Base-by-base conservation (phyloP, 2,888 invertebrate species). In the Hymenopus coronatus region DNA sequence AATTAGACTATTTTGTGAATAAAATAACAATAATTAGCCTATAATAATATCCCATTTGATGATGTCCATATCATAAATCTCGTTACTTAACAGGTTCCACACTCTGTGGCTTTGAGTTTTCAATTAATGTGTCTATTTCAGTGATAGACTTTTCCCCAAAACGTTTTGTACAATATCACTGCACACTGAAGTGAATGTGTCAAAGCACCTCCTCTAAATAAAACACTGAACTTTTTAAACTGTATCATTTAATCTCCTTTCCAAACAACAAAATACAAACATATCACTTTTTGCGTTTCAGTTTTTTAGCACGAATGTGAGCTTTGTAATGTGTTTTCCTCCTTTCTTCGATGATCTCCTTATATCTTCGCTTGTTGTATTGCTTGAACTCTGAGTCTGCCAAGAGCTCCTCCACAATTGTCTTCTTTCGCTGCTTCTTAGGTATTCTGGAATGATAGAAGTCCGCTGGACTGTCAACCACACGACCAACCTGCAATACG, bases 401-500 rank as follows among this genome's bases (percentile, higher is more conserved):
- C 92, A 99, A 93, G 3, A 99, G 94, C 92, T 99, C 99, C 91
- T 99, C 99, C 0, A 99, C 98, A 92, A 99, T 95, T 0, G 98
- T 98, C 89, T 95, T 94, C 93, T 98, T 99, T 40, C 98, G 95
- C 91, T 98, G 96, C 92, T 97, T 98, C 91, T 96, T 97, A 0
- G 97, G 96, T 90, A 98, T 93, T 86, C 98, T 95, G 89, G 96
- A 96, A 91, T 95, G 96, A 91, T 98, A 98, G 93, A 97, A 98
- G 93, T 99, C 99, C 85, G 97, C 93, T 0, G 98, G 95, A 25
- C 97, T 96, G 92, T 98, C 98, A 92, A 98, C 94, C 28, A 97
- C 96, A 91, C 95, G 96, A 85, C 97, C 97, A 92, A 97, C 94
- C 96, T 97, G 93, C 87, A 92, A 91, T 90, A 28, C 1, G 15